Conservation (phyloP, 2,113 vertebrate species). For the Notarius quadriscutis region DNA sequence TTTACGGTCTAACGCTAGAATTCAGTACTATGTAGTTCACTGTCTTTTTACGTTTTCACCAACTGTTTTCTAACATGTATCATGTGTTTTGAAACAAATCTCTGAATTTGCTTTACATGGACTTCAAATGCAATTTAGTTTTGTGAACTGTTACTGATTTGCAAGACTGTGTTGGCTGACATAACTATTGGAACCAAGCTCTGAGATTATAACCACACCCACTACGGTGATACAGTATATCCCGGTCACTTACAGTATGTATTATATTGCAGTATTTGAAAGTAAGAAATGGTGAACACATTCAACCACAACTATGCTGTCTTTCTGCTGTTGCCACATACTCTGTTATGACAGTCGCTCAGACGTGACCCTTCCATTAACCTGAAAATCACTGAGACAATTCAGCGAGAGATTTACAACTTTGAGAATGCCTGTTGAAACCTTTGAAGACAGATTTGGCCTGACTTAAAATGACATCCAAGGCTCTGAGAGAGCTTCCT, state of each 20-base stretch:
- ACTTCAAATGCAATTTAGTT: neutral
- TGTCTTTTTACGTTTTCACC: no score
- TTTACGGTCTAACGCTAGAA: no score
- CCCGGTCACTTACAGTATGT: neutral
- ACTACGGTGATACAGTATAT: neutral
- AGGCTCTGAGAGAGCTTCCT: neutral
- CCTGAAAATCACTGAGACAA: neutral
- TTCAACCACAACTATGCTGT: neutral
- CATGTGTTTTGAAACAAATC: neutral
- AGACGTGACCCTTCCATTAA: neutral
- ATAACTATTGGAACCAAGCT: neutral
- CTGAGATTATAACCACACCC: neutral
- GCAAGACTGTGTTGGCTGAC: neutral
- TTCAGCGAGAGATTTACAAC: conserved; percentile 20
- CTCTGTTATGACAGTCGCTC: neutral
- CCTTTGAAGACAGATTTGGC: conserved; percentile 16
- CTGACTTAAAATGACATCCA: conserved; percentile 19
- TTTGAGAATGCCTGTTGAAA: conserved; percentile 1
- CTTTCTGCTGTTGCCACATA: neutral
- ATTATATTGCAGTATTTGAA: neutral
- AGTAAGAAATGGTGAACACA: neutral
- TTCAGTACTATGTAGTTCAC: no score
- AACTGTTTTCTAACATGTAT: no score
- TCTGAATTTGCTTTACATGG: no score
- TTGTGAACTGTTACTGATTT: neutral